Evolutionary conservation across 2,113 vertebrate genomes (phyloP), one percentile per base, ranked within the genome.

Genomic region (Isichthys henryi): DNA sequence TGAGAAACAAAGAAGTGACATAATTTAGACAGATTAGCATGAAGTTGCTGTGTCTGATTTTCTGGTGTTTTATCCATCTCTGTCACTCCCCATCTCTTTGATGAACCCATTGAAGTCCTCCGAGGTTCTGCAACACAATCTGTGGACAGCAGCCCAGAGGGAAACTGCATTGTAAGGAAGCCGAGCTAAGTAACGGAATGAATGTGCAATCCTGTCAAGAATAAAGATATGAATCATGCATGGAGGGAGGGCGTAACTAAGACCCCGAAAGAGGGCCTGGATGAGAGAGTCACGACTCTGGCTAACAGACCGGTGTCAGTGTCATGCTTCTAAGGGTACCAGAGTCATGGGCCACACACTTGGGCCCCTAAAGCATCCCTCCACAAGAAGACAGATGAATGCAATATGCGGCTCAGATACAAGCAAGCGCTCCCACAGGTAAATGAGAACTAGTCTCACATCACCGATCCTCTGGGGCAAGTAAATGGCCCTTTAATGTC

Each of bases 1-100:
- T 80, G 90, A 91, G 89, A 90, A 77, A 89, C 62, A 66, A 89
- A 90, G 88, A 90, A 56, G 74, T 90, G 90, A 52, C 89, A 82
- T 91, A 90, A 91, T 92, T 89, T 56, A 89, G 90, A 92, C 92
- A 84, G 88, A 92, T 86, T 92, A 88, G 77, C 53, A 87, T 83
- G 85, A 83, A 89, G 89, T 74, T 88, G 53, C 87, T 89, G 43
- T 5, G 82, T 62, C 90, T 90, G 70, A 43, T 27, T 87, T 88
- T 90, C 87, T 85, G 83, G 45, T 31, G 66, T 83, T 89, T 88
- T 91, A 91, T 92, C 91, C 80, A 90, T 93, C 91, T 89, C 74
- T 93, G 92, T 92, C 90, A 83, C 27, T 89, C 90, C 88, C 53
- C 56, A 66, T 90, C 62, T 62, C 83, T 77, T 87, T 91, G 91